Conservation (phyloP, 2,113 vertebrate genomes). For the Myxocyprinus asiaticus region DNA sequence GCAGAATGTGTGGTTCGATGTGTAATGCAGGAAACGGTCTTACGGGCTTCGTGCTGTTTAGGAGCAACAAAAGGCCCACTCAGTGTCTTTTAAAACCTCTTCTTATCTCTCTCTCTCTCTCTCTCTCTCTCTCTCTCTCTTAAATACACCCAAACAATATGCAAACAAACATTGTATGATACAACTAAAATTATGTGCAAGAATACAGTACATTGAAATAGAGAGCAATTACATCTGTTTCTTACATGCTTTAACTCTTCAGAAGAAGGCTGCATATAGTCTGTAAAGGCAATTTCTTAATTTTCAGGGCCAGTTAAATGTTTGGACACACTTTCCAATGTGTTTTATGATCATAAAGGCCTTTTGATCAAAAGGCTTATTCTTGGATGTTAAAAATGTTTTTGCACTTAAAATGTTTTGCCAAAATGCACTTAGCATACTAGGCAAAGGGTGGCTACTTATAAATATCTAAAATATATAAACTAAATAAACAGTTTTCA, state of each 20-base stretch:
- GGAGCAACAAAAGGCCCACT: neutral
- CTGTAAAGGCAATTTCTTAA: neutral
- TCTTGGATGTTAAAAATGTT: neutral
- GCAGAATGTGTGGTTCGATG: conserved; percentile 5
- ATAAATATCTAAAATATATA: too few species aligned
- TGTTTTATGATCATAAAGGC: neutral
- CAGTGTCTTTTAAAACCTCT: neutral
- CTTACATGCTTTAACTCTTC: neutral
- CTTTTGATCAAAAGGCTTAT: neutral
- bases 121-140: neutral
- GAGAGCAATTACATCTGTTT: neutral
- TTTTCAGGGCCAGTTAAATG: neutral
- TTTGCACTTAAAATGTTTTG: too few species aligned
- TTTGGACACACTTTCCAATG: neutral
- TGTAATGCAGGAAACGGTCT: conserved; percentile 13
- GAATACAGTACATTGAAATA: neutral
- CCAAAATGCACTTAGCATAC: too few species aligned
- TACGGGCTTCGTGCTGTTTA: neutral
- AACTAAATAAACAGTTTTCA: too few species aligned
- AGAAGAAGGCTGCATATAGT: neutral
- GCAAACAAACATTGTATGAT: neutral
- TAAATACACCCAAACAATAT: neutral
- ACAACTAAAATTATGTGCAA: neutral
- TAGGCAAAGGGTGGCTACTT: too few species aligned
- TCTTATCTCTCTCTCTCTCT: neutral